Evolutionary conservation across 2,113 vertebrate species (phyloP).

Genomic region (Archocentrus centrarchus): DNA sequence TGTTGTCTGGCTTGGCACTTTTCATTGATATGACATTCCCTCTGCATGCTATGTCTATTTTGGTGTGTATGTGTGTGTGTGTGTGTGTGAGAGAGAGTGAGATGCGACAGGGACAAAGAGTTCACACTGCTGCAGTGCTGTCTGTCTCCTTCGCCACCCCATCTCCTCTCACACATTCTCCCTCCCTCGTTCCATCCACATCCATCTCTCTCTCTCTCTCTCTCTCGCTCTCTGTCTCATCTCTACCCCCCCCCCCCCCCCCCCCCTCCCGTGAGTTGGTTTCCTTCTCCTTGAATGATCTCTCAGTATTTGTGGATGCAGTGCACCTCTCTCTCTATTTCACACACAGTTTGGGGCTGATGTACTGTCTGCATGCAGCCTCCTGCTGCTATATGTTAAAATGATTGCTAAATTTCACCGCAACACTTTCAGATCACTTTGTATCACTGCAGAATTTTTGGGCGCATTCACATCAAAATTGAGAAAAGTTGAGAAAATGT

Average conservation of each 20-base stretch:
- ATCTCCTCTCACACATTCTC: constrained; percentile 31
- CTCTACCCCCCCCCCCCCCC: too few species aligned
- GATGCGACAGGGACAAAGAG: constrained; percentile 68
- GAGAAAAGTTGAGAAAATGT: background rate
- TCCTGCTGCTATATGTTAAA: constrained; percentile 10
- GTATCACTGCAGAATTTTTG: background rate
- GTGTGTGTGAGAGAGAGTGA: background rate
- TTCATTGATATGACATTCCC: constrained; percentile 47
- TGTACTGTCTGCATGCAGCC: constrained; percentile 47
- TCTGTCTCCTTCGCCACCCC: constrained; percentile 39
- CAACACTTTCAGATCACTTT: background rate
- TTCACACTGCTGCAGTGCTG: constrained; percentile 68
- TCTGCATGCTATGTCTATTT: constrained; percentile 48
- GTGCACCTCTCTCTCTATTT: background rate
- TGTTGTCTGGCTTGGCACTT: constrained; percentile 36
- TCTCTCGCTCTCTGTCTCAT: constrained; percentile 1
- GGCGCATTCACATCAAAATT: background rate
- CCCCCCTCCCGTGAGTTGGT: background rate
- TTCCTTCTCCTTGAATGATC: constrained; percentile 55
- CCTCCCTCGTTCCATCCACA: constrained; percentile 22
- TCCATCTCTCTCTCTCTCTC: constrained; percentile 25
- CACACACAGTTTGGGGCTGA: constrained; percentile 21
- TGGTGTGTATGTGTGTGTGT: constrained; percentile 24
- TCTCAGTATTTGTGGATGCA: constrained; percentile 30
- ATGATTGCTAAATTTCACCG: background rate